Conservation (phyloP, 2,113 vertebrate species). For the Castor canadensis region DNA sequence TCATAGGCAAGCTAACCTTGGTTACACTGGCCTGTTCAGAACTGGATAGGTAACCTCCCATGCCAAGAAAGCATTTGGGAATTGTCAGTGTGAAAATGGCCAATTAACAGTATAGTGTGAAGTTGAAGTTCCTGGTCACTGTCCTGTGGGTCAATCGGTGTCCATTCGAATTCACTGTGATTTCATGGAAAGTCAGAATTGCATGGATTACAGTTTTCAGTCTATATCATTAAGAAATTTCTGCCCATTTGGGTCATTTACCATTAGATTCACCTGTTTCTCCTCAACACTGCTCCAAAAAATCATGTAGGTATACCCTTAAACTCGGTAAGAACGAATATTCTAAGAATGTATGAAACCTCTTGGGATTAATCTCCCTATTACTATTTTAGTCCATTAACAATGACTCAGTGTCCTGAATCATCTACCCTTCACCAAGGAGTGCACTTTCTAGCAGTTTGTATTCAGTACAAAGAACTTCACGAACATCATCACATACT, state of each 20-base stretch:
- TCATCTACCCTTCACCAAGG: constrained; percentile 7
- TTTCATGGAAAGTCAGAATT: constrained; percentile 1
- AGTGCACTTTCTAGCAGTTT: not conserved
- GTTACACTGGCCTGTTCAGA: not conserved
- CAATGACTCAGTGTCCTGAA: constrained; percentile 26
- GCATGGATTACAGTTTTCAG: not conserved
- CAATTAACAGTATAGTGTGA: not conserved
- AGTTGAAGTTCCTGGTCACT: not conserved
- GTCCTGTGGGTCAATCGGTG: not conserved
- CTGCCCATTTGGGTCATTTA: not conserved
- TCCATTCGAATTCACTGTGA: not conserved
- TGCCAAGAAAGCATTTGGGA: not conserved
- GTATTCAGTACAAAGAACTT: constrained; percentile 5
- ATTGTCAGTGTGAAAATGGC: not conserved
- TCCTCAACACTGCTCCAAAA: not conserved
- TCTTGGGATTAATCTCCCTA: not conserved
- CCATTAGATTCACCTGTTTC: not conserved
- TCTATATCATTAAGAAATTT: not conserved
- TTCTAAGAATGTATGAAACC: not conserved
- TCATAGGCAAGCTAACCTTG: not conserved
- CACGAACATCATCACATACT: not conserved
- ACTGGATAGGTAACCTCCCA: not conserved
- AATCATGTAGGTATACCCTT: not conserved
- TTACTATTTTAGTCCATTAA: constrained; percentile 9
- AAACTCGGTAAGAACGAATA: not conserved